Percentiles rank a stretch among this genome's conserved stretches.
phyloP scores from a whole-genome alignment of 2,113 vertebrate species.

The Phoxinus phoxinus region DNA sequence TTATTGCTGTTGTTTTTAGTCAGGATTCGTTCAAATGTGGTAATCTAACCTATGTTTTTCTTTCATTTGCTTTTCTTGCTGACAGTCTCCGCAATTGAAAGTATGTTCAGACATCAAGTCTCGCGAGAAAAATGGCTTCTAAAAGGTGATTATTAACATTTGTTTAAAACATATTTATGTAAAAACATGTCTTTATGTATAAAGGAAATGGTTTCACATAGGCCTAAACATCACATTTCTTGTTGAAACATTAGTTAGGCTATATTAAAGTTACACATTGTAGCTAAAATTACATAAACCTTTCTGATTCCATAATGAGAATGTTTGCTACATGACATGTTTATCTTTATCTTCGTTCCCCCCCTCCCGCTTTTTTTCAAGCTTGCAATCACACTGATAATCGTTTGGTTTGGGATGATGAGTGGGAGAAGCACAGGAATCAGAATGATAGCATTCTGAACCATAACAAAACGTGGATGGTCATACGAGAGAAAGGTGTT shows the following conservation, averaged over 20 bases:
- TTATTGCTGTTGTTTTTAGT: neutral
- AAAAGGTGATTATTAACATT: constrained; percentile 47
- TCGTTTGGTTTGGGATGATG: constrained; percentile 24
- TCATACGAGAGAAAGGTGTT: constrained; percentile 22
- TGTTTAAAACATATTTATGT: neutral
- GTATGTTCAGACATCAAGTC: neutral
- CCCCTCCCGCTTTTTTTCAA: neutral
- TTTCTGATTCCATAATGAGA: neutral
- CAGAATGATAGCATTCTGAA: neutral
- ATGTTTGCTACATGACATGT: neutral
- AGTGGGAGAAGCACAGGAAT: neutral
- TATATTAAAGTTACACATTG: neutral
- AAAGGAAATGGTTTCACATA: neutral
- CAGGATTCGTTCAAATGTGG: neutral
- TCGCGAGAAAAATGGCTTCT: constrained; percentile 14
- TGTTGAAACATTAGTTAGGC: neutral
- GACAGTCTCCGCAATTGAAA: neutral
- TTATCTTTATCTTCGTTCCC: too few relatives aligned
- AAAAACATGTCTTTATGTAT: neutral
- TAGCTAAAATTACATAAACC: neutral
- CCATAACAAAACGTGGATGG: constrained; percentile 1
- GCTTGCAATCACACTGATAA: neutral
- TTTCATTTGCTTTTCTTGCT: neutral
- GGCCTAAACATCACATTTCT: neutral
- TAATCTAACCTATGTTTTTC: constrained; percentile 7